Base-by-base conservation (phyloP, 2,113 vertebrate genomes). In the Melanerpes formicivorus region DNA sequence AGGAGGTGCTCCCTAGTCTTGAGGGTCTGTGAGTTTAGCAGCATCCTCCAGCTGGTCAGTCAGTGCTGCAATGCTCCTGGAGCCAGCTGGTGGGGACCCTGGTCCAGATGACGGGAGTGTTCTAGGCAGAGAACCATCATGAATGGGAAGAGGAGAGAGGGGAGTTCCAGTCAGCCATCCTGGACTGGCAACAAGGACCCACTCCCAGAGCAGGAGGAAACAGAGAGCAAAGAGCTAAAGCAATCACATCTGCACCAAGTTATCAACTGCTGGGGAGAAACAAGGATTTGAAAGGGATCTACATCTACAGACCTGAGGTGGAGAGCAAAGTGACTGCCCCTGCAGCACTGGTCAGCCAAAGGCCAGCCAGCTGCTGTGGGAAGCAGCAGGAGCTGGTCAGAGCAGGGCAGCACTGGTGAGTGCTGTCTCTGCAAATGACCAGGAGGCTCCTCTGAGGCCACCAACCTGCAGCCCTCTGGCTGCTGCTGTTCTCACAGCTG, bases 361-460 rank as follows among this genome's bases (percentile, higher is more conserved):
- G 54, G 9, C 37, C 62, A 40, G 0, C 0, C 0, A 88, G 37
- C 42, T 79, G 50, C 75, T 32, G 7, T 0, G 3, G 67, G 59
- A 32, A 34, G 40, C 71, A 76, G 54, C 84, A 79, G 66, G 58
- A 64, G 21, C 34, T 48, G 66, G 23, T 37, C 54, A 34, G 74
- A 75, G 6, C 27, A 40, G 62, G 48, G 17, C 25, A 84, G 0
- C 1, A 4, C 37, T 60, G 25, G n/a, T 58, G 34, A 34, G 52
- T 46, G 44, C 70, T 55, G 26, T 13, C 34, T 21, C 26, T 80
- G 56, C 21, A 18, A 12, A 10, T 0, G 7, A 11, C 17, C 8
- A 0, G 27, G 73, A 70, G 27, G 46, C 17, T 25, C 1, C 16
- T 46, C 32, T 0, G 0, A 10, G 34, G 34, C 37, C 85, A 58